Base-by-base conservation (phyloP, 2,797 vertebrate genomes). In the Epinephelus malabaricus region DNA sequence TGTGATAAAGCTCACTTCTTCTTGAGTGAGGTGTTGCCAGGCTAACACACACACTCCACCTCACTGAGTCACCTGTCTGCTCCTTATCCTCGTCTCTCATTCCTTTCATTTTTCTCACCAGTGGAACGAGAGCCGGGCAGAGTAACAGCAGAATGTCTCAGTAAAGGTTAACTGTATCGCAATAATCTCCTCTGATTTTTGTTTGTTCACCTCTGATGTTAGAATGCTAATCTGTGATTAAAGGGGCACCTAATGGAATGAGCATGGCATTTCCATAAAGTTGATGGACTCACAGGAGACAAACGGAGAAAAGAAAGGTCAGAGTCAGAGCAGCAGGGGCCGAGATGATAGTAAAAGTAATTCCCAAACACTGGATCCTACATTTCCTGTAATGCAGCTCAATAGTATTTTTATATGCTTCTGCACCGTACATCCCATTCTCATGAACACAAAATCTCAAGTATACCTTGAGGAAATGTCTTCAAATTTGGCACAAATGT, bases 1-100 rank as follows among this genome's bases (percentile, higher is more conserved):
- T 81, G 85, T 87, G 90, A 92, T 93, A 86, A 90, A 88, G 83
- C 73, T 81, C 69, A 55, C 86, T 73, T 88, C 67, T 59, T 65
- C 82, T 77, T 79, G 83, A 93, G 68, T 85, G 89, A 89, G 78
- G 74, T 79, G 62, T 78, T 88, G 85, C 86, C 86, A 88, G 64
- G 54, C 65, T 81, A 58, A 47, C 75, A 71, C 71, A 78, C 63
- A 81, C 69, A 74, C 86, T 47, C 62, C 60, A 56, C 74, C 54
- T 53, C 2, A 25, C 73, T 82, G 84, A 87, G 73, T 89, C 88
- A 90, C 84, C 82, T 82, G 82, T 75, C 81, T 83, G 64, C 76
- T 55, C 23, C 78, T 81, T 76, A 72, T 81, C 82, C 78, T 73
- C 61, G 55, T 62, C 47, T 61, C 73, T 86, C 85, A 83, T 85